Conservation (phyloP, 2,113 vertebrate genomes). For the Macrotus californicus region DNA sequence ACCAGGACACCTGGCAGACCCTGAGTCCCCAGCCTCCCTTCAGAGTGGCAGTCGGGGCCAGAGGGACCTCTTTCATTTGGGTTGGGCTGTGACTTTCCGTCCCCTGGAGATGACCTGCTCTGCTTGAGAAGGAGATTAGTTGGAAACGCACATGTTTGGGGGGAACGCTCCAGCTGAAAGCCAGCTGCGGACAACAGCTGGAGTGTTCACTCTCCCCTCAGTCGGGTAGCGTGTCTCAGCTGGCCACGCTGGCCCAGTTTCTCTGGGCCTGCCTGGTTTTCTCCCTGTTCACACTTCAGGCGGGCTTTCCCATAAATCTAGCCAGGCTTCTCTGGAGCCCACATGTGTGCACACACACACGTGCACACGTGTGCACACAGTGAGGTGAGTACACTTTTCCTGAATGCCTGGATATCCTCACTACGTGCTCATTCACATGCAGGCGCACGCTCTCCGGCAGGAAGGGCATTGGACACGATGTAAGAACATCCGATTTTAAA, state of each 20-base stretch:
- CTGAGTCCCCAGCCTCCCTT: background rate
- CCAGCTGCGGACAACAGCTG: background rate
- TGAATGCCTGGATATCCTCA: background rate
- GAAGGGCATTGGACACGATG: background rate
- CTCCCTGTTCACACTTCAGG: background rate
- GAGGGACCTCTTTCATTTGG: background rate
- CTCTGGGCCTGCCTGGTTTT: background rate
- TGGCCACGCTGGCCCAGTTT: accelerated
- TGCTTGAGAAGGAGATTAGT: background rate
- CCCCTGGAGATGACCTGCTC: background rate
- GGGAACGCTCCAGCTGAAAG: background rate
- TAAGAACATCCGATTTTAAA: background rate
- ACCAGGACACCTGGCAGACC: accelerated
- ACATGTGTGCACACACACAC: too few species aligned
- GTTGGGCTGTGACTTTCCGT: background rate
- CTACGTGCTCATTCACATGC: background rate
- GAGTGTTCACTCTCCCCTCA: accelerated
- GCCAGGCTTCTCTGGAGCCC: too few species aligned
- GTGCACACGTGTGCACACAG: background rate
- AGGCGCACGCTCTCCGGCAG: background rate
- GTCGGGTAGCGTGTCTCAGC: background rate
- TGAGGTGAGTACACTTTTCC: background rate
- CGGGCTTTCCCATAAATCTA: accelerated
- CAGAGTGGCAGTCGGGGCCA: background rate
- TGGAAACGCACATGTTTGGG: background rate